A percentile compares a stretch with the other conserved stretches of the same genome.
Evolutionary conservation across 2,888 invertebrate species (phyloP).

Genomic region (Embidobia sp.): DNA sequence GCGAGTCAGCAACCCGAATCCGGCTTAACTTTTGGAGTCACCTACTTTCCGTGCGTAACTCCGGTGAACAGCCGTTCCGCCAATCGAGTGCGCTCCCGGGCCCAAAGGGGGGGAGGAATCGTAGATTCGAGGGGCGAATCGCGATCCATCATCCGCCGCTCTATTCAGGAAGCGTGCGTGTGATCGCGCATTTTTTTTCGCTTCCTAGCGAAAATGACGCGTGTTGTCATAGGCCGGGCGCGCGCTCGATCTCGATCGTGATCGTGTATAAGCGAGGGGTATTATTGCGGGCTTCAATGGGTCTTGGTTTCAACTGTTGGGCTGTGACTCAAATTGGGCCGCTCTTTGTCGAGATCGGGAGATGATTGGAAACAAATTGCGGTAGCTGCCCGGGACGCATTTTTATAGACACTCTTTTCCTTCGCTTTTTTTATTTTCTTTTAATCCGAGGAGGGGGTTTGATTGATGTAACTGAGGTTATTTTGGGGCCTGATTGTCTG

Average conservation of each 20-base stretch:
- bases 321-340: conserved; percentile 27
- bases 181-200: conserved; percentile 56
- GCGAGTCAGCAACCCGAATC: conserved; percentile 63
- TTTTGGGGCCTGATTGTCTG: conserved; percentile 8
- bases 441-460: not conserved
- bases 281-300: conserved; percentile 44
- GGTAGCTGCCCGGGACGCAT: conserved; percentile 5
- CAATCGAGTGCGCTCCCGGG: conserved; percentile 7
- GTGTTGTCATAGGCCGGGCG: conserved; percentile 42
- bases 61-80: conserved; percentile 47
- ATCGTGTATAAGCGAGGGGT: conserved; percentile 50
- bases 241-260: conserved; percentile 38
- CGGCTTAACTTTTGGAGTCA: conserved; percentile 63
- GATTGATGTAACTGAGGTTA: conserved; percentile 15
- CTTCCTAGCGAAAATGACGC: conserved; percentile 43
- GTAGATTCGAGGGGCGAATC: conserved; percentile 20
- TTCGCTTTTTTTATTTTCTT: conserved; percentile 1
- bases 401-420: not conserved
- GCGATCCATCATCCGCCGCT: conserved; percentile 59
- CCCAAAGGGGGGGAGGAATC: no score
- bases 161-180: conserved; percentile 42
- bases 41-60: conserved; percentile 60
- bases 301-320: conserved; percentile 45
- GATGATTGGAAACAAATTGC: conserved; percentile 33
- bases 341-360: conserved; percentile 18